Evolutionary conservation across 2,797 vertebrate genomes (phyloP).

Genomic region (Tachyglossus aculeatus): DNA sequence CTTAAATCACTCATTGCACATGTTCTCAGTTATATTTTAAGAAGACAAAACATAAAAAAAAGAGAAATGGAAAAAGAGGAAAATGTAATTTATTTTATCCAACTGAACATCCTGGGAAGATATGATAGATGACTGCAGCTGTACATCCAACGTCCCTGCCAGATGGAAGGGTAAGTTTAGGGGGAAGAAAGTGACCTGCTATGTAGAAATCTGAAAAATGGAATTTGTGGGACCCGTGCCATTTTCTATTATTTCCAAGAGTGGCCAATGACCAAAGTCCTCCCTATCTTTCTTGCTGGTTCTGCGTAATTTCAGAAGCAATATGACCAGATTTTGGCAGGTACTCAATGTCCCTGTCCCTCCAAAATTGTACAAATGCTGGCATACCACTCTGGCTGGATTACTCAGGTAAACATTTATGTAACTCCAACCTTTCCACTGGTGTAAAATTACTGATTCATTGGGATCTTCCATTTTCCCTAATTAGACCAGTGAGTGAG

Average conservation of each 20-base stretch:
- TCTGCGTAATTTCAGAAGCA: constrained; percentile 35
- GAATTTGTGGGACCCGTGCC: constrained; percentile 12
- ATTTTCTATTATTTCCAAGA: constrained; percentile 35
- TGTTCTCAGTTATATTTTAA: constrained; percentile 9
- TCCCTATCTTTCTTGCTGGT: constrained; percentile 13
- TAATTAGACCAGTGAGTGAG: constrained; percentile 70
- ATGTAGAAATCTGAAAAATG: constrained; percentile 25
- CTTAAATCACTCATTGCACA: neutral
- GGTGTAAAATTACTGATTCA: constrained; percentile 63
- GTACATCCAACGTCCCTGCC: neutral
- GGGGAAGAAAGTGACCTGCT: constrained; percentile 11
- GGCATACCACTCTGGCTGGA: constrained; percentile 15
- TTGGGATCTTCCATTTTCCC: constrained; percentile 64
- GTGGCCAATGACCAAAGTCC: neutral
- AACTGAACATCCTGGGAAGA: constrained; percentile 16
- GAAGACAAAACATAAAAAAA: constrained; percentile 15
- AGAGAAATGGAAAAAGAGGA: constrained; percentile 12
- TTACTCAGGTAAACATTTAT: constrained; percentile 63
- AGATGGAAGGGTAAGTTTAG: neutral
- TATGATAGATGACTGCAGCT: neutral
- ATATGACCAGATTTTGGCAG: neutral
- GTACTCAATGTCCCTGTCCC: neutral
- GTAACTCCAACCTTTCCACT: constrained; percentile 49
- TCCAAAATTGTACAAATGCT: constrained; percentile 1
- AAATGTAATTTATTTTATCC: constrained; percentile 23